Evolutionary conservation across 2,113 vertebrate species (phyloP), one percentile per base, ranked within the genome.

Genomic region (Pseudopodoces humilis): DNA sequence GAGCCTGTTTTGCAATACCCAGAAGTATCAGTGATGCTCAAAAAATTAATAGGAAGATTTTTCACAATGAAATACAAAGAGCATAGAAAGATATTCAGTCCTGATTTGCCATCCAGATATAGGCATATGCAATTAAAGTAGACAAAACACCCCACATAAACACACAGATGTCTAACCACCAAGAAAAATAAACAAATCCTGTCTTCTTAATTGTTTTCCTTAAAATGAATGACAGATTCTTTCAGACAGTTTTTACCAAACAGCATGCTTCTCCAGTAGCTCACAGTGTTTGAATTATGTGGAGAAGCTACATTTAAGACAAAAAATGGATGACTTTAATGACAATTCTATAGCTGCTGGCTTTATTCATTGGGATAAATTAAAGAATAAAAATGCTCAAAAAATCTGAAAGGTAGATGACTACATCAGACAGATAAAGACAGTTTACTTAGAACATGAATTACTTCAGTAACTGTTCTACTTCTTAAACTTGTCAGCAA

Each of bases 91-190:
- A 75, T 12, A 64, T 47, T 43, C 13, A 72, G 16, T 55, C 18
- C 31, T 84, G 39, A 74, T 19, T 43, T 75, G 43, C 39, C 20
- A 50, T 55, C 24, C n/a, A 43, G 44, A 33, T 5, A 84, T 35
- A 72, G 35, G 46, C 2, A 59, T 8, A 41, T 5, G 5, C 16
- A 81, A 59, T 50, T 69, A 80, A 86, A 92, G 31, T 6, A 67
- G 37, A 30, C 12, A 58, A 67, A 44, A 4, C 0, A 0, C 0
- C 0, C 5, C 6, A 43, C 23, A 15, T 55, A 69, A 79, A 65
- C 1, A 4, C 15, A n/a, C 7, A 53, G 5, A 50, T 6, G 39
- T 33, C 18, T 62, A 72, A 50, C 16, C 14, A 56, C 7, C 7
- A 83, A 70, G 55, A 86, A 78, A 74, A 64, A 91, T 4, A 55